Conservation (phyloP, 2,797 vertebrate species). For the Arnoldichthys spilopterus region DNA sequence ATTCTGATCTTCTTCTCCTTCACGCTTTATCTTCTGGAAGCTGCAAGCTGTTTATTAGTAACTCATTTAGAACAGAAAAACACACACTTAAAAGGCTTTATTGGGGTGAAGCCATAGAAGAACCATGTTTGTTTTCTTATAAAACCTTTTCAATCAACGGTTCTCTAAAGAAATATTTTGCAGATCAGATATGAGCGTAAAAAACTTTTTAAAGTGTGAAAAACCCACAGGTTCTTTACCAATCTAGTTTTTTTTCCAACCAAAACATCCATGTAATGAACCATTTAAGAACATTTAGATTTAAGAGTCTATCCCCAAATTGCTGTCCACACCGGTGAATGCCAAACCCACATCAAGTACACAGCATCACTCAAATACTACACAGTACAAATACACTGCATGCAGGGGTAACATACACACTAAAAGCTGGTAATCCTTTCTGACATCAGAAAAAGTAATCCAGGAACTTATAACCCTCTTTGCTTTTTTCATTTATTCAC, state of each 20-base stretch:
- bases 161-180: neutral
- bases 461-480: neutral
- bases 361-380: constrained; percentile 3
- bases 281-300: neutral
- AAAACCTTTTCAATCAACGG: neutral
- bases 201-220: neutral
- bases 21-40: neutral
- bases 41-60: neutral
- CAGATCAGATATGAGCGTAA: neutral
- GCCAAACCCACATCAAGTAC: constrained; percentile 1
- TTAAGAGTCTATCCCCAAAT: neutral
- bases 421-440: constrained; percentile 6
- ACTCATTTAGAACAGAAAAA: neutral
- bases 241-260: neutral
- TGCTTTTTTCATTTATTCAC: constrained; percentile 7
- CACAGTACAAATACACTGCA: constrained; percentile 3
- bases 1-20: no score
- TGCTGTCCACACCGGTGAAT: neutral
- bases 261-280: neutral
- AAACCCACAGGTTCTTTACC: neutral
- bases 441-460: neutral
- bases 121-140: neutral
- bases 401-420: neutral
- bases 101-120: neutral
- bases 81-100: neutral